A percentile compares a stretch with the other conserved stretches of the same genome.
phyloP scores from a whole-genome alignment of 2,888 invertebrate species.

The Charanyca ferruginea region DNA sequence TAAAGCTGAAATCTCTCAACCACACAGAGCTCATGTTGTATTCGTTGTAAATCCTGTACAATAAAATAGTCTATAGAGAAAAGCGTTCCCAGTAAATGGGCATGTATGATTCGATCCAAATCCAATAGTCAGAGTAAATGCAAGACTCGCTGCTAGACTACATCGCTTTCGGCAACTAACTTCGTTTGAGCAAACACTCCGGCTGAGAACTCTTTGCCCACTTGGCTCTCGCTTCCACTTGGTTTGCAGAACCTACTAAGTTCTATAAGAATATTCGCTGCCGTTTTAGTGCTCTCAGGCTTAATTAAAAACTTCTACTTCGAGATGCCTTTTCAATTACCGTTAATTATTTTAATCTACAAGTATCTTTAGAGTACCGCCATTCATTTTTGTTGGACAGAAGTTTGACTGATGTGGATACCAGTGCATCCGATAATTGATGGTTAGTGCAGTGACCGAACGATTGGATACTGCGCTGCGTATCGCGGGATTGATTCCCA shows the following conservation, averaged over 20 bases:
- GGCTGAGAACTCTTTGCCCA: slow-evolving; percentile 76
- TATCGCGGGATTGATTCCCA: too few species aligned
- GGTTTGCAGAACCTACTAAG: slow-evolving; percentile 70
- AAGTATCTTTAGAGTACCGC: slow-evolving; percentile 23
- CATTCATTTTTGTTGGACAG: slow-evolving; percentile 26
- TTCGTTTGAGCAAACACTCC: slow-evolving; percentile 81
- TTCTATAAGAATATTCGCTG: slow-evolving; percentile 69
- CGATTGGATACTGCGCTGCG: too few species aligned
- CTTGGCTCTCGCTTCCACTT: slow-evolving; percentile 76
- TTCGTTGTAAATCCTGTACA: slow-evolving; percentile 30
- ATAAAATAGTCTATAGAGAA: slow-evolving; percentile 58
- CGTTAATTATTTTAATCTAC: slow-evolving; percentile 56
- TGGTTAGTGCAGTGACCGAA: too few species aligned
- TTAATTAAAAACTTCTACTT: slow-evolving; percentile 71
- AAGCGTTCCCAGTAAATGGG: slow-evolving; percentile 57
- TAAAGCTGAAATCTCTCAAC: slow-evolving; percentile 14
- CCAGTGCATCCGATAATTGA: slow-evolving; percentile 1
- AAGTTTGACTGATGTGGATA: slow-evolving; percentile 2
- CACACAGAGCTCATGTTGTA: slow-evolving; percentile 11
- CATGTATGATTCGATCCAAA: slow-evolving; percentile 77
- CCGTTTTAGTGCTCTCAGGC: slow-evolving; percentile 64
- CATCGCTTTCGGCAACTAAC: slow-evolving; percentile 79
- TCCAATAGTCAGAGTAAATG: slow-evolving; percentile 80
- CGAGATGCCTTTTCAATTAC: slow-evolving; percentile 60
- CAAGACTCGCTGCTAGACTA: slow-evolving; percentile 71